Percentiles rank a stretch among this genome's conserved stretches.
phyloP scores from a whole-genome alignment of 23 tunicate genomes.

The Corella eumyota region DNA sequence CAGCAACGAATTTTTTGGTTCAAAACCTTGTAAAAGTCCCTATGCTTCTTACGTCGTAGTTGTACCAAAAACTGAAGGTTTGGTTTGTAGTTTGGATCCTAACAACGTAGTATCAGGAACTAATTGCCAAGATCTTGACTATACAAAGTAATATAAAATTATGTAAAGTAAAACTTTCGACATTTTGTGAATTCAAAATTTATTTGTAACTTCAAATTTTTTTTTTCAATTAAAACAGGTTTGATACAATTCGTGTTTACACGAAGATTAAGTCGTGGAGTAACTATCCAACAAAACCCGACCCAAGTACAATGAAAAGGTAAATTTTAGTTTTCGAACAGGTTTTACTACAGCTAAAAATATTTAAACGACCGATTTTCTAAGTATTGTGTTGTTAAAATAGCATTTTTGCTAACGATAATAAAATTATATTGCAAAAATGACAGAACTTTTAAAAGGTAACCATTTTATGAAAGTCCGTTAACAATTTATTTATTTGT shows the following conservation, averaged over 20 bases:
- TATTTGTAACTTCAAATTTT: no score
- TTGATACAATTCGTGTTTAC: slow-evolving; percentile 5
- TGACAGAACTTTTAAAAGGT: no score
- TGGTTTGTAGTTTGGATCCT: slow-evolving; percentile 14
- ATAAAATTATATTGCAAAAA: no score
- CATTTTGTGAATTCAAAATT: no score
- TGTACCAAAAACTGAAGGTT: slow-evolving; percentile 10
- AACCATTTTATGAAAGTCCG: no score
- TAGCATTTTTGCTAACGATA: no score
- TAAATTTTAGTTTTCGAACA: not conserved
- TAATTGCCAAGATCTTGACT: slow-evolving; percentile 30
- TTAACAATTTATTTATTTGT: no score
- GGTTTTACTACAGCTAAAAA: no score
- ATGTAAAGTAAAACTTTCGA: no score
- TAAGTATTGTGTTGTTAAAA: no score
- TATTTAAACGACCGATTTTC: no score
- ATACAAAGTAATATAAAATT: slow-evolving; percentile 10
- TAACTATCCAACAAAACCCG: slow-evolving; percentile 15
- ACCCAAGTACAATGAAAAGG: slow-evolving; percentile 6
- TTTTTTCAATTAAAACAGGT: no score
- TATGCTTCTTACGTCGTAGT: slow-evolving; percentile 21
- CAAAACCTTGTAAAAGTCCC: slow-evolving; percentile 34
- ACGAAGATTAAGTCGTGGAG: slow-evolving; percentile 25
- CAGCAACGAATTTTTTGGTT: slow-evolving; percentile 17
- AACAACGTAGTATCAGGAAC: slow-evolving; percentile 19